Evolutionary conservation across 2,113 vertebrate genomes (phyloP), one percentile per base, ranked within the genome.

Genomic region (Callipepla californica): DNA sequence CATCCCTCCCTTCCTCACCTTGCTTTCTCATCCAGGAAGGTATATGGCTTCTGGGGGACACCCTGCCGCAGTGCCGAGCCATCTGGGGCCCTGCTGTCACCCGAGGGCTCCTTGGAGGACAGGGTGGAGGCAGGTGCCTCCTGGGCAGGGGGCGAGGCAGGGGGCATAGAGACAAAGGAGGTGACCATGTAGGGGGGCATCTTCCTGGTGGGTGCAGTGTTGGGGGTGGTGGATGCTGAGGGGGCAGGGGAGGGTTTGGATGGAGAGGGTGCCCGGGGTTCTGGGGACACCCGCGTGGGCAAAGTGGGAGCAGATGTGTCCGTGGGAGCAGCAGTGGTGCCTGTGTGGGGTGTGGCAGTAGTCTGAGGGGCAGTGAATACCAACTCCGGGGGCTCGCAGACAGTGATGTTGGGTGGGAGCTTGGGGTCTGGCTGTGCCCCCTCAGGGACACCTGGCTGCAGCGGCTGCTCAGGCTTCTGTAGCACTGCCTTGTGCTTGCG

Each of bases 21-120:
- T 61, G 99, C 99, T 94, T 99, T 99, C 96, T 99, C 99, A 5
- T 99, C 99, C 98, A 99, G 97, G 91, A 99, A 99, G 9, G 99
- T 99, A 80, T 99, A 99, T 1, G 99, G 99, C 94, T 99, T 99
- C 97, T 99, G 99, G 51, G 99, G 99, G 23, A 98, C 98, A 1
- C 99, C 99, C 93, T 99, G 99, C 38, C 99, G 98, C 78, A 99
- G 97, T 5, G 97, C 95, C 1, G 98, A 98, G 66, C 87, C 53
- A 4, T 98, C 97, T 26, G 97, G 97, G 4, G 97, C 97, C 61
- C 92, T 96, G 18, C 95, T 93, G 9, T 97, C 97, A 7, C 95
- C 97, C 3, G 97, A 95, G 13, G 97, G 94, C 15, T 94, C 82
- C 69, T 97, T 96, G 78, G 73, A 85, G 23, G 94, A 76, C 38